Conservation (phyloP, 2,113 vertebrate genomes). For the Crocuta crocuta region DNA sequence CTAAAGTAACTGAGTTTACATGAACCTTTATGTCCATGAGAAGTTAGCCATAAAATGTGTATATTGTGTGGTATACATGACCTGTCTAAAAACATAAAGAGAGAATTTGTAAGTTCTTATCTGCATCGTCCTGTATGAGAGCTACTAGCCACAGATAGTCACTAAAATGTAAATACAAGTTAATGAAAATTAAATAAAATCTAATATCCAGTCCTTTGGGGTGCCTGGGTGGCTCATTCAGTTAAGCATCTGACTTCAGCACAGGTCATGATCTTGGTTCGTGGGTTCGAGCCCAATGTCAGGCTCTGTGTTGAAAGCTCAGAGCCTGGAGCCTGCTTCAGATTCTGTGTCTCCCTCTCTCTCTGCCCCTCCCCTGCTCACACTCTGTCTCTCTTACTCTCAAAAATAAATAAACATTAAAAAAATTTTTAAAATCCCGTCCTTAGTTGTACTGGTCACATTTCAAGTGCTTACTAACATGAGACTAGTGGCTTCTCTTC, state of each 20-base stretch:
- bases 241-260: too few species aligned
- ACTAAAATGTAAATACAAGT: background rate
- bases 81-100: background rate
- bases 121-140: background rate
- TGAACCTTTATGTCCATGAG: background rate
- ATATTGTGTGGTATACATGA: background rate
- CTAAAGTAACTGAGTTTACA: background rate
- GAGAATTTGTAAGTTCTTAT: background rate
- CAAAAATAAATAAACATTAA: too few species aligned
- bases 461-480: background rate
- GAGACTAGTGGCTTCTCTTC: background rate
- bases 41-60: background rate
- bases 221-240: too few species aligned
- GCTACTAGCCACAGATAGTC: background rate
- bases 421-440: background rate
- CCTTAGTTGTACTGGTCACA: background rate
- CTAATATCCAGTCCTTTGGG: background rate
- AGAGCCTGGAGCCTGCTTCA: too few species aligned
- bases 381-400: too few species aligned
- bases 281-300: too few species aligned
- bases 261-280: too few species aligned
- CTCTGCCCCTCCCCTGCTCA: too few species aligned
- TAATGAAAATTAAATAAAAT: background rate
- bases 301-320: too few species aligned
- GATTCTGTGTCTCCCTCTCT: too few species aligned